These are phyloP conservation scores for Tiphia femorata DNA, from an alignment of 2,888 invertebrate genomes.

Conservation along the genomic window DNA sequence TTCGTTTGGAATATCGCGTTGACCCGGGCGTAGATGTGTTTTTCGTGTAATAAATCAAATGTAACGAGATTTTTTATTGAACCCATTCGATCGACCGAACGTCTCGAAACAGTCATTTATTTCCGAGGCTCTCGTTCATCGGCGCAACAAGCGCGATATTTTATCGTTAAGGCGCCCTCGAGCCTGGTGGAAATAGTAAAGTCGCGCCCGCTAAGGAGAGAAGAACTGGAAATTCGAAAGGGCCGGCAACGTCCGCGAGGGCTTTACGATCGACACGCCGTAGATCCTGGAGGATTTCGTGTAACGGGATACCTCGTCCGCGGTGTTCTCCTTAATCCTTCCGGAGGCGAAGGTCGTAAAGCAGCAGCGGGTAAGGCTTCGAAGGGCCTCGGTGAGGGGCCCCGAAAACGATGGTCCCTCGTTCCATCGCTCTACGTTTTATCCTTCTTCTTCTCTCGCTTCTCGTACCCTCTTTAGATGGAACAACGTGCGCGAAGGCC, in stretches of 20 bases:
- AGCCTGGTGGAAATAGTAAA: too few relatives aligned
- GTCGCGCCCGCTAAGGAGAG: too few relatives aligned
- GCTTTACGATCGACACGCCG: slow-evolving; percentile 10
- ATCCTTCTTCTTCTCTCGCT: slow-evolving; percentile 3
- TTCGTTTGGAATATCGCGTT: too few relatives aligned
- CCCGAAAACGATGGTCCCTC: slow-evolving; percentile 21
- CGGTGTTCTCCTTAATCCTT: slow-evolving; percentile 35
- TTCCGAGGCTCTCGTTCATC: too few relatives aligned
- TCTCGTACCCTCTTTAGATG: neutral
- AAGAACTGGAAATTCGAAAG: too few relatives aligned
- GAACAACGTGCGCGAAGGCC: neutral
- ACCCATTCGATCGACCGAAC: too few relatives aligned
- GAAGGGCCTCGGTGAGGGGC: slow-evolving; percentile 15
- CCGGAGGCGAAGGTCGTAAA: slow-evolving; percentile 25
- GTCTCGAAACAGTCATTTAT: too few relatives aligned
- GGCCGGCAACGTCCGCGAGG: neutral
- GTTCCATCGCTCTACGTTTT: neutral
- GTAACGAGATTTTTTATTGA: too few relatives aligned
- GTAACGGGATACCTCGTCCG: slow-evolving; percentile 18
- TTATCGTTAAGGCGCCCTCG: too few relatives aligned
- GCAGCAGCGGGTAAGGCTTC: slow-evolving; percentile 17
- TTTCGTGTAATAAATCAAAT: too few relatives aligned
- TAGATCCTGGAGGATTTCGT: slow-evolving; percentile 5
- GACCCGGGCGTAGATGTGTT: too few relatives aligned
- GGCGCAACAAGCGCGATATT: too few relatives aligned